Evolutionary conservation across 2,113 vertebrate species (phyloP).

Genomic region (Zosterops pallidus): DNA sequence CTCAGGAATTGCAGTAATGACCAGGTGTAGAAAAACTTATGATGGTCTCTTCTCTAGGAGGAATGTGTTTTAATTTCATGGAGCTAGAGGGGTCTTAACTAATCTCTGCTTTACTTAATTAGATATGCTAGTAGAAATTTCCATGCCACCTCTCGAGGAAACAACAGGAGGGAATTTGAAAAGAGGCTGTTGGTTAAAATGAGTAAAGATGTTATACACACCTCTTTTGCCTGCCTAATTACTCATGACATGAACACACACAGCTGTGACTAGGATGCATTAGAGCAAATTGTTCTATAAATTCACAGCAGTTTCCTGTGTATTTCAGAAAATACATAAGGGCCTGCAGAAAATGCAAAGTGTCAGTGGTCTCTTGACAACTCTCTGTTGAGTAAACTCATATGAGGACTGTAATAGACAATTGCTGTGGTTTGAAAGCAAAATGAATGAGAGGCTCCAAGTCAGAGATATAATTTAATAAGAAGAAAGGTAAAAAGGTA

Average conservation of each 20-base stretch:
- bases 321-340: not conserved
- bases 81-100: not conserved
- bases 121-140: not conserved
- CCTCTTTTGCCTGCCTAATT: slow-evolving; percentile 1
- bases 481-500: no score
- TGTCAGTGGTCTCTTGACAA: not conserved
- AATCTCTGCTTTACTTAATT: slow-evolving; percentile 7
- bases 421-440: no score
- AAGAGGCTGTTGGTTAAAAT: not conserved
- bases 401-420: not conserved
- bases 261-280: not conserved
- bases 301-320: not conserved
- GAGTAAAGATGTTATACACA: not conserved
- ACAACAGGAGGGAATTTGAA: not conserved
- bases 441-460: no score
- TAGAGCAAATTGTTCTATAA: not conserved
- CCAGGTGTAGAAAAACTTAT: not conserved
- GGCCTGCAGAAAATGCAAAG: not conserved
- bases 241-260: not conserved
- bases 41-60: not conserved
- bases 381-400: not conserved
- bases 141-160: not conserved
- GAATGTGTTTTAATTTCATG: not conserved
- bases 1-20: not conserved
- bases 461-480: no score